Conservation (phyloP, 2,888 invertebrate species). For the Platynereis dumerilii region DNA sequence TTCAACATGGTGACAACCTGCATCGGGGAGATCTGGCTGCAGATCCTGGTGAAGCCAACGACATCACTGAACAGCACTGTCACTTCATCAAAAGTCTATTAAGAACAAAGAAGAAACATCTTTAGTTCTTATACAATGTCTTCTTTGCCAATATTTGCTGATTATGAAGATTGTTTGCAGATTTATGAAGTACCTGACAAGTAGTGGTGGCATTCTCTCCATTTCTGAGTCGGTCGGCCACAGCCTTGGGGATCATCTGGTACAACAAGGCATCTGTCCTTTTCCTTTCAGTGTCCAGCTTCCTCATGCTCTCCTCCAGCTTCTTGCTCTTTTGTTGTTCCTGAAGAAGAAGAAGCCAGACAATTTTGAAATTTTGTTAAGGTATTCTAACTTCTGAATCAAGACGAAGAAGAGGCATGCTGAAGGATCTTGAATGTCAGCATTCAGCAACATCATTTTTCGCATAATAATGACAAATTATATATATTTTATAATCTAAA, state of each 20-base stretch:
- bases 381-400: not conserved
- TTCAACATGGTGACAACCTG: slow-evolving; percentile 97
- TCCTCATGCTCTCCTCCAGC: slow-evolving; percentile 93
- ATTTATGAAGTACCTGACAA: slow-evolving; percentile 86
- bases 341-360: slow-evolving; percentile 65
- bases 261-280: slow-evolving; percentile 93
- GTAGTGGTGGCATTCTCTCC: slow-evolving; percentile 97
- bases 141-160: too few relatives aligned
- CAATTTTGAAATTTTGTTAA: not conserved
- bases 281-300: slow-evolving; percentile 93
- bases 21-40: slow-evolving; percentile 94
- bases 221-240: slow-evolving; percentile 88
- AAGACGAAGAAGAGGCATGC: too few relatives aligned
- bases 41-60: slow-evolving; percentile 96
- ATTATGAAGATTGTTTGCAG: too few relatives aligned
- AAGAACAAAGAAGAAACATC: slow-evolving; percentile 34
- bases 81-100: slow-evolving; percentile 93
- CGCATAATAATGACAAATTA: too few relatives aligned
- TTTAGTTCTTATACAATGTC: too few relatives aligned
- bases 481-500: too few relatives aligned
- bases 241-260: slow-evolving; percentile 99
- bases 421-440: too few relatives aligned
- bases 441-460: too few relatives aligned
- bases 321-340: slow-evolving; percentile 97
- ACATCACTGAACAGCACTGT: slow-evolving; percentile 97